Conservation (phyloP, 2,888 invertebrate species). For the Rhagophthalmus giganteus region DNA sequence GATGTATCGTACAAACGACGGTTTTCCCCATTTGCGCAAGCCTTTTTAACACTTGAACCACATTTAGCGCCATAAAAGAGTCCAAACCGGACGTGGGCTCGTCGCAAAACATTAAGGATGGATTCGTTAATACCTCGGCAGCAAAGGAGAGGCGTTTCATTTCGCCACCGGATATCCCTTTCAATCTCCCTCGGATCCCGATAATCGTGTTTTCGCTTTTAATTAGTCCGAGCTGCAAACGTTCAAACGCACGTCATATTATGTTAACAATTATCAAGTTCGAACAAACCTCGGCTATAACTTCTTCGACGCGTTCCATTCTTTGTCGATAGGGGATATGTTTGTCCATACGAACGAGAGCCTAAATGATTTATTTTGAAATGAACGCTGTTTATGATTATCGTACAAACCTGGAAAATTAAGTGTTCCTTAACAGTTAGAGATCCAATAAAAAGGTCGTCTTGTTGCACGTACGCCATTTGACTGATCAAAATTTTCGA, state of each 20-base stretch:
- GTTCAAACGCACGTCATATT: neutral
- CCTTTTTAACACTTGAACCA: slow-evolving; percentile 78
- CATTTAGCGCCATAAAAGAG: slow-evolving; percentile 95
- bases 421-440: slow-evolving; percentile 89
- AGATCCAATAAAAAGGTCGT: slow-evolving; percentile 89
- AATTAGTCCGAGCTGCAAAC: slow-evolving; percentile 62
- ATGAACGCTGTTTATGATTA: too few species aligned
- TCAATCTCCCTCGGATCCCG: slow-evolving; percentile 82
- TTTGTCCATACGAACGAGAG: slow-evolving; percentile 83
- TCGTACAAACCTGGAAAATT: slow-evolving; percentile 70
- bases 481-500: slow-evolving; percentile 73
- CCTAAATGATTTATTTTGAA: too few species aligned
- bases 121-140: slow-evolving; percentile 94
- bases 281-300: slow-evolving; percentile 74
- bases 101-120: slow-evolving; percentile 93
- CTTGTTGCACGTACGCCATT: slow-evolving; percentile 92
- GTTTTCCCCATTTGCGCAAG: slow-evolving; percentile 83
- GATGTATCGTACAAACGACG: slow-evolving; percentile 91
- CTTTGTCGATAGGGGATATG: slow-evolving; percentile 73
- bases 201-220: slow-evolving; percentile 92
- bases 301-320: slow-evolving; percentile 80
- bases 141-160: slow-evolving; percentile 94
- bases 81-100: slow-evolving; percentile 97
- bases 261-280: neutral
- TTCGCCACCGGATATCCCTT: slow-evolving; percentile 96